phyloP scores from a whole-genome alignment of 92 coral and sea anemone species.

The Umimayanthus kanabou region DNA sequence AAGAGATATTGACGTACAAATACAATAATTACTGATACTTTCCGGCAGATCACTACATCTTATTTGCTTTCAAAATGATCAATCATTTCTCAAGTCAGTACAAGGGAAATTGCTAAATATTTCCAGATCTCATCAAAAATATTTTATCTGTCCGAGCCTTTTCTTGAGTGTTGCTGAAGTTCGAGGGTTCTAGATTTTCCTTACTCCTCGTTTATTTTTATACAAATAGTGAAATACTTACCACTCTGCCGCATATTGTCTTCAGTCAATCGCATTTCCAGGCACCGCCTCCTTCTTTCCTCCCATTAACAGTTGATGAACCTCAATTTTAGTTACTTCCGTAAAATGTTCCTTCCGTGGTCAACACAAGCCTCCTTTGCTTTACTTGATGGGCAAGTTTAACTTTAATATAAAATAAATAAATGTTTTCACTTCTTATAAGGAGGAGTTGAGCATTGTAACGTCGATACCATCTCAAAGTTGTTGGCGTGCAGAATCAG shows the following conservation, averaged over 20 bases:
- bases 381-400: not conserved
- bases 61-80: not conserved
- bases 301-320: slow-evolving; percentile 33
- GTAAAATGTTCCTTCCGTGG: slow-evolving; percentile 23
- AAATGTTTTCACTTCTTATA: not conserved
- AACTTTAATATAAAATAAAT: no score
- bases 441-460: not conserved
- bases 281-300: slow-evolving; percentile 40
- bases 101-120: not conserved
- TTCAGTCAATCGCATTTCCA: slow-evolving; percentile 37
- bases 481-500: slow-evolving; percentile 28
- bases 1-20: not conserved
- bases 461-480: not conserved
- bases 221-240: not conserved
- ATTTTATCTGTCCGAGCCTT: not conserved
- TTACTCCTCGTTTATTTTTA: not conserved
- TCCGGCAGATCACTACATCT: not conserved
- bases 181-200: not conserved
- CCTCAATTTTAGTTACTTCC: slow-evolving; percentile 21
- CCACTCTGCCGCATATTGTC: not conserved
- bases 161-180: not conserved
- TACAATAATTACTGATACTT: not conserved
- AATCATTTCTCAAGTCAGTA: not conserved
- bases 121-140: not conserved
- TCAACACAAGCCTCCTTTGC: not conserved